phyloP scores from a whole-genome alignment of 2,888 invertebrate species.

The Tinea semifulvella region DNA sequence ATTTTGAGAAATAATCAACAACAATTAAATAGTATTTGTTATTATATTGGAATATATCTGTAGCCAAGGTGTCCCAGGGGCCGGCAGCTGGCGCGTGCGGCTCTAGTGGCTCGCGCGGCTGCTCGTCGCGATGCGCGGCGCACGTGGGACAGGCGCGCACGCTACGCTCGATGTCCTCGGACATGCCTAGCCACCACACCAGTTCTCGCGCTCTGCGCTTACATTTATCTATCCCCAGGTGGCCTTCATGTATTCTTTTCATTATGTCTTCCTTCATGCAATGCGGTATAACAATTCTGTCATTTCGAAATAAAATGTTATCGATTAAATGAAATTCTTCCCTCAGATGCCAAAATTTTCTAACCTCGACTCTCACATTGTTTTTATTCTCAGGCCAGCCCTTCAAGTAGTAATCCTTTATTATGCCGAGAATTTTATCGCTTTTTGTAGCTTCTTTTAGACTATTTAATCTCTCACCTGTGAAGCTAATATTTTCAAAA shows the following conservation, averaged over 20 bases:
- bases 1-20: conserved; percentile 23
- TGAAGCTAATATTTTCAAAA: neutral
- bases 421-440: too few relatives aligned
- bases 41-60: conserved; percentile 22
- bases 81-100: conserved; percentile 16
- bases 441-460: neutral
- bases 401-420: neutral
- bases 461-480: neutral
- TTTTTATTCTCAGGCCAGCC: conserved; percentile 2
- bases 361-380: neutral
- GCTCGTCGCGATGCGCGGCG: conserved; percentile 19
- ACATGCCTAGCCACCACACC: conserved; percentile 21
- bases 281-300: conserved; percentile 1
- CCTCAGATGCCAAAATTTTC: neutral
- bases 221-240: conserved; percentile 17
- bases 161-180: conserved; percentile 17
- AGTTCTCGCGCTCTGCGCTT: conserved; percentile 19
- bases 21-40: conserved; percentile 23
- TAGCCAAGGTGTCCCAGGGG: conserved; percentile 16
- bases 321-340: neutral
- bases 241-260: conserved; percentile 17
- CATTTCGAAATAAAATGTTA: conserved; percentile 2
- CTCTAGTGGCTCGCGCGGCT: conserved; percentile 18
- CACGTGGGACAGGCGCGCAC: conserved; percentile 19
- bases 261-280: conserved; percentile 11